Conservation (phyloP, 2,113 vertebrate species). For the Cnemophilus loriae region DNA sequence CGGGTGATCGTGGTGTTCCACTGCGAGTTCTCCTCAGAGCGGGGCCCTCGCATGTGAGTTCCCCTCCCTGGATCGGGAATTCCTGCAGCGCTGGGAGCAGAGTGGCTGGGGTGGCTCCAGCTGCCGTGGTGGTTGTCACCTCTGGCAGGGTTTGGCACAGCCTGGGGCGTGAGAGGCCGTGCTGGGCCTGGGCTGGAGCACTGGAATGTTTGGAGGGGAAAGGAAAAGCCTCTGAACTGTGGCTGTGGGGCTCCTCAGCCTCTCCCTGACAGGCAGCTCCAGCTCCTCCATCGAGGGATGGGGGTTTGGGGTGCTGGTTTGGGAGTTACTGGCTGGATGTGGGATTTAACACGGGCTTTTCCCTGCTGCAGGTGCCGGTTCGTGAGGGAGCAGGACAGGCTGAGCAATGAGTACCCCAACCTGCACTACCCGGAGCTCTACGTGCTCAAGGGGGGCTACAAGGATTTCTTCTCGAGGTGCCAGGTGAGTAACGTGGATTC, state of each 20-base stretch:
- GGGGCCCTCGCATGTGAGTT: conserved; percentile 89
- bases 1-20: conserved; percentile 91
- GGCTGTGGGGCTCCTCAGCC: not conserved
- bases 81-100: fast-evolving
- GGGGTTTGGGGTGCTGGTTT: not conserved
- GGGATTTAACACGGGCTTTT: fast-evolving
- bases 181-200: fast-evolving
- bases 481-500: conserved; percentile 57
- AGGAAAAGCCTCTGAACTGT: not conserved
- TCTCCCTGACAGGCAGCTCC: not conserved
- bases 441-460: conserved; percentile 92
- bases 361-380: conserved; percentile 79
- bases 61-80: fast-evolving
- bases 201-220: not conserved
- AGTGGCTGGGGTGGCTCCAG: fast-evolving
- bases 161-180: fast-evolving
- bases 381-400: conserved; percentile 83
- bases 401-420: conserved; percentile 86
- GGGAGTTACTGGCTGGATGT: fast-evolving
- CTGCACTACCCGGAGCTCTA: conserved; percentile 96
- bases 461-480: conserved; percentile 85
- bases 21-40: conserved; percentile 96
- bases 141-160: not conserved
- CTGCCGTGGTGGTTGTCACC: not conserved
- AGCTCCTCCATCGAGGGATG: fast-evolving